Evolutionary conservation across 2,113 vertebrate species (phyloP), one percentile per base, ranked within the genome.

Genomic region (Pluvialis apricaria): DNA sequence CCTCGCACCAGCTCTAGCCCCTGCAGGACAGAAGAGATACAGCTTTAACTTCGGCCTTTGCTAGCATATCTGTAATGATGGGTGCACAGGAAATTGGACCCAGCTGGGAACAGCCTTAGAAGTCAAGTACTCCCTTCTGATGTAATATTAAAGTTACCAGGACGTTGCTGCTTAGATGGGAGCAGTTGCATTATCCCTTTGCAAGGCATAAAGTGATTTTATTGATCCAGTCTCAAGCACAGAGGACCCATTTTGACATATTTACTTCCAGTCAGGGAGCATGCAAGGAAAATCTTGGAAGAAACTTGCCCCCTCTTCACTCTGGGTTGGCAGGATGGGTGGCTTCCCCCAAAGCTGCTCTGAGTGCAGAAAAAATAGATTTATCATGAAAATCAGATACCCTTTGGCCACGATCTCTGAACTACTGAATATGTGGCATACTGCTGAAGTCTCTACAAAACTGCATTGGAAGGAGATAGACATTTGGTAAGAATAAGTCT

Each of bases 1-100:
- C 6, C 12, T 83, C 2, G 0, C 6, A 66, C 6, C 13, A 62
- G 24, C 6, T 71, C 36, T 62, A 5, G 1, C 16, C 62, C 25
- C 17, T 60, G 15, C 29, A 8, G 9, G 13, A 55, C 17, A 42
- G 29, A 78, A 91, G 25, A 71, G 6, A 68, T 32, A 15, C 5
- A 58, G 28, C 15, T 86, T 82, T 80, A 40, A 36, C 22, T 75
- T 52, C 28, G 19, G 28, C 40, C 16, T 65, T 55, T 65, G 13
- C 13, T 52, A 45, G 4, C 10, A 25, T 40, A 88, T 76, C 52
- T 8, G 1, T 16, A 73, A 25, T 13, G 26, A 40, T 15, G 5
- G 6, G 15, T 66, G 36, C 42, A 89, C 34, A 73, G 28, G 26
- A 57, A 80, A 44, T 20, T 44, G 2, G 11, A 47, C 16, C 10